Base-by-base conservation (phyloP, 2,888 invertebrate species). In the Timema podura region DNA sequence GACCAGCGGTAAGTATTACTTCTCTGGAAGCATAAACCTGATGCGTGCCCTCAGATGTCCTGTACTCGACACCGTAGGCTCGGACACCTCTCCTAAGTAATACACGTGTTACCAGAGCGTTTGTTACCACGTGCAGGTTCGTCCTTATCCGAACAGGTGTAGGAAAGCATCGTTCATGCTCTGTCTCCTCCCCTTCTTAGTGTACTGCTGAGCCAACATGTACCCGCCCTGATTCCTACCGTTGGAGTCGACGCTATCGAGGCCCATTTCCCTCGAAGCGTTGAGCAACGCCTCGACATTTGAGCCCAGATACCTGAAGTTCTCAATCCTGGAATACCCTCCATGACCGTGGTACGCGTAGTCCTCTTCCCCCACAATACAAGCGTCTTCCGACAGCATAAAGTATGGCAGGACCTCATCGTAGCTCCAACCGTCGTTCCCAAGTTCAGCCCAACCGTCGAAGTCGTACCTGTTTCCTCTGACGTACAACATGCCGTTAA, bases 1-100 rank as follows among this genome's bases (percentile, higher is more conserved):
- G 64, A 5, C 75, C 75, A n/a, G 71, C 73, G 11, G 70, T 70
- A 30, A 61, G 61, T 30, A 61, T 61, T 3, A 61, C 61, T 61
- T 61, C 61, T 61, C 45, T 83, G 1, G 93, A 87, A 65, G 91
- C 59, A 8, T 67, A 48, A 10, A 47, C 64, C 9, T 44, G 85
- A 76, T 89, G 87, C 0, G 91, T 78, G 81, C 89, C 88, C 65
- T 89, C 89, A 66, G 91, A 88, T 65, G 91, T 85, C 3, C 91
- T 82, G 76, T 94, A 92, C 78, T 93, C 92, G 0, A 95, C 89
- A 0, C 95, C 95, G 79, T 90, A 92, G 0, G 94, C 91, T 16
- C 90, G 82, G 79, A 83, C 84, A 13, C 79, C 80, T 11, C 76
- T 64, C 0, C 88, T 83, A 66, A 88, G 82, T 16, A 85, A 75